Percentiles rank a stretch among this genome's conserved stretches.
Conservation (phyloP, 2,888 invertebrate species). For the Omphaloscelis lunosa region DNA sequence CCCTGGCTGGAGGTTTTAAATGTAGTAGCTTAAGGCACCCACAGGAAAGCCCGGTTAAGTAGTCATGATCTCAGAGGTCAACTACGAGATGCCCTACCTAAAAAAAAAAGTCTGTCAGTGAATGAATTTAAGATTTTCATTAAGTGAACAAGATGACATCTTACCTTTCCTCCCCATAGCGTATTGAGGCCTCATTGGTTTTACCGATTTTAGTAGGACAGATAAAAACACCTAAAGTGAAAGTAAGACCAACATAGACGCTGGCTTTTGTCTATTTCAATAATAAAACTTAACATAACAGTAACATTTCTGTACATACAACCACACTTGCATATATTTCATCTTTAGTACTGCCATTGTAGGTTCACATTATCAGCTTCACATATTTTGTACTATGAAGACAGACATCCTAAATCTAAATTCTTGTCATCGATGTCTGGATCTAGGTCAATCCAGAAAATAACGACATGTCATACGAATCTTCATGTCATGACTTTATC, state of each 20-base stretch:
- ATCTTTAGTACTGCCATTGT: not conserved
- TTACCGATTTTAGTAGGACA: too few relatives aligned
- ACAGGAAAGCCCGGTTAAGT: too few relatives aligned
- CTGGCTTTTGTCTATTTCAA: conserved; percentile 66
- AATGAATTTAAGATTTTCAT: not conserved
- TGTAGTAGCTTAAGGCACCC: too few relatives aligned
- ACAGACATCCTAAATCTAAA: not conserved
- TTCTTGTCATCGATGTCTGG: not conserved
- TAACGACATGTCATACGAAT: not conserved
- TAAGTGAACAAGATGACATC: not conserved
- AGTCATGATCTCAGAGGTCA: too few relatives aligned
- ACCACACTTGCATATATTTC: conserved; percentile 20
- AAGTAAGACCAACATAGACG: conserved; percentile 63
- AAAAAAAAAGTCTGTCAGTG: not conserved
- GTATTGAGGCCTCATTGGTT: not conserved
- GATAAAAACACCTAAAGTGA: conserved; percentile 20
- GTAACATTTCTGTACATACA: conserved; percentile 48
- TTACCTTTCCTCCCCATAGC: not conserved
- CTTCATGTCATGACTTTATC: not conserved
- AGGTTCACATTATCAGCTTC: not conserved
- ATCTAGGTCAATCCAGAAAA: not conserved
- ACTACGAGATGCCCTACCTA: too few relatives aligned
- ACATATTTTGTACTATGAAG: not conserved
- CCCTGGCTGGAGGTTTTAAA: too few relatives aligned
- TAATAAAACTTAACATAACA: conserved; percentile 72